Conservation (phyloP, 2,113 vertebrate species). For the Hucho hucho region DNA sequence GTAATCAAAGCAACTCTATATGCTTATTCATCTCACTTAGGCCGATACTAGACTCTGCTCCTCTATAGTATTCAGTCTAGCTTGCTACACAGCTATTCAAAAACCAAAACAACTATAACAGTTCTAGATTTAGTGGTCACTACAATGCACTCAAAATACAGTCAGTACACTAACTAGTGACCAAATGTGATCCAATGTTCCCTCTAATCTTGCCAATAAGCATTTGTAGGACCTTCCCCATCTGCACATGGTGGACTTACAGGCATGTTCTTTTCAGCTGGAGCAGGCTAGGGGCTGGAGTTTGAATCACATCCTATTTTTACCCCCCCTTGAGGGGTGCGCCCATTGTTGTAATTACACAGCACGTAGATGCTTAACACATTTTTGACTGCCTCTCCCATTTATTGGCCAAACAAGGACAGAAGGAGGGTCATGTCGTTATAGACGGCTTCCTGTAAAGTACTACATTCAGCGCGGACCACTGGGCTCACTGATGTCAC, state of each 20-base stretch:
- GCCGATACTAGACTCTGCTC: neutral
- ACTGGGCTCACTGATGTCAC: neutral
- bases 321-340: conserved; percentile 15
- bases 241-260: neutral
- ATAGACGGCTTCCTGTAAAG: conserved; percentile 10
- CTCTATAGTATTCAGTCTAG: conserved; percentile 27
- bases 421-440: conserved; percentile 18
- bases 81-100: neutral
- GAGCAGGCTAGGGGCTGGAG: conserved; percentile 17
- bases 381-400: conserved; percentile 47
- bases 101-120: neutral
- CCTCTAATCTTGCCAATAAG: too few relatives aligned
- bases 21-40: conserved; percentile 33
- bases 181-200: neutral
- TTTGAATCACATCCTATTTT: conserved; percentile 41
- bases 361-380: conserved; percentile 37
- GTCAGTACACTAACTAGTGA: neutral
- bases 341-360: conserved; percentile 55
- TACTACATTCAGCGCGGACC: conserved; percentile 14
- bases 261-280: neutral
- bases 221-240: too few relatives aligned
- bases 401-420: conserved; percentile 58
- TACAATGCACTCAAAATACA: neutral
- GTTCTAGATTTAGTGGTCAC: neutral
- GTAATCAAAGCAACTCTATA: conserved; percentile 61